Evolutionary conservation across 2,797 vertebrate species (phyloP).

Genomic region (Bradypodion ventrale): DNA sequence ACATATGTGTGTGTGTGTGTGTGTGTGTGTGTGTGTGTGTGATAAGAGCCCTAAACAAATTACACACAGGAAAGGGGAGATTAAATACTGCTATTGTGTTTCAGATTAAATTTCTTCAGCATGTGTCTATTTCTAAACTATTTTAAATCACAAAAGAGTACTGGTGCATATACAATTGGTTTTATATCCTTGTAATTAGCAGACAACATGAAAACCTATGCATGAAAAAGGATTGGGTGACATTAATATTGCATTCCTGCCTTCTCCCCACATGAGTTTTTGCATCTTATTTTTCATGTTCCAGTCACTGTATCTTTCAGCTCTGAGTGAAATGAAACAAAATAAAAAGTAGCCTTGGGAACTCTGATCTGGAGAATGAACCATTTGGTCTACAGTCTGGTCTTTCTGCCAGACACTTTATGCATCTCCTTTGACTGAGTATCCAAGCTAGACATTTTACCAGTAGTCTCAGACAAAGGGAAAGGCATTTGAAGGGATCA

Average conservation of each 20-base stretch:
- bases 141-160: neutral
- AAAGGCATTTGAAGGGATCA: conserved; percentile 43
- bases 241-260: neutral
- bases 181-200: neutral
- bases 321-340: neutral
- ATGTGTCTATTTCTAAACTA: neutral
- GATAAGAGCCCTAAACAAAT: neutral
- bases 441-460: conserved; percentile 45
- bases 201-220: neutral
- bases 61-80: too few relatives aligned
- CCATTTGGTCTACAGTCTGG: neutral
- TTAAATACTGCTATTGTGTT: neutral
- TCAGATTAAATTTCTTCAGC: neutral
- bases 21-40: too few relatives aligned
- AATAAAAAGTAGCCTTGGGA: neutral
- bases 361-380: neutral
- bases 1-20: too few relatives aligned
- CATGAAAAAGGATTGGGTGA: neutral
- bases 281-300: neutral
- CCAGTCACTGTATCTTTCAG: neutral
- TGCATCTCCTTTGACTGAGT: conserved; percentile 16
- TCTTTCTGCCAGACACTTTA: neutral
- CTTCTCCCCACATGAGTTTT: neutral
- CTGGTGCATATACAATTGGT: neutral
- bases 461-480: conserved; percentile 1